These are phyloP conservation scores for Podarcis muralis DNA, from an alignment of 2,113 vertebrate genomes.

Conservation along the genomic window DNA sequence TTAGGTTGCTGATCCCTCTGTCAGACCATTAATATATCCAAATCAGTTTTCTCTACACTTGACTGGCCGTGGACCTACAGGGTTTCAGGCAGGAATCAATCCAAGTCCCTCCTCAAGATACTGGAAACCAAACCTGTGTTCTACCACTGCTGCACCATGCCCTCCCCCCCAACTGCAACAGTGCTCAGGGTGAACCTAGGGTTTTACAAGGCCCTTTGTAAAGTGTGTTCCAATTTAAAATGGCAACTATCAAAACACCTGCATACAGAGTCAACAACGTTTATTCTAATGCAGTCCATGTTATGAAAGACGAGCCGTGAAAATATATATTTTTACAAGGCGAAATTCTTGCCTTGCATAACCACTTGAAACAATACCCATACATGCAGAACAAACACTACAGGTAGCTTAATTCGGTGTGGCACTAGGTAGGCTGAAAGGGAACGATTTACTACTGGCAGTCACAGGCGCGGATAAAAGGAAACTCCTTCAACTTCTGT, in stretches of 20 bases:
- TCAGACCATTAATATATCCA: too few relatives aligned
- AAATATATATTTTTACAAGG: neutral
- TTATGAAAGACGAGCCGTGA: conserved; percentile 14
- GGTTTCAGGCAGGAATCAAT: too few relatives aligned
- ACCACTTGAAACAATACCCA: neutral
- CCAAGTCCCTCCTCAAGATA: too few relatives aligned
- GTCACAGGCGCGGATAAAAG: neutral
- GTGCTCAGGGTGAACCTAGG: neutral
- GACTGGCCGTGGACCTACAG: too few relatives aligned
- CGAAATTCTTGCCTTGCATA: neutral
- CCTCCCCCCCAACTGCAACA: neutral
- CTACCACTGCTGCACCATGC: too few relatives aligned
- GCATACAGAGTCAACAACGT: neutral
- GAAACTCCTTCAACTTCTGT: neutral
- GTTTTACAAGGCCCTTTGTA: neutral
- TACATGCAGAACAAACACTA: neutral
- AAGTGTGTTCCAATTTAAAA: neutral
- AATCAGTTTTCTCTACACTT: too few relatives aligned
- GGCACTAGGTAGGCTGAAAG: neutral
- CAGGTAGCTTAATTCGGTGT: neutral
- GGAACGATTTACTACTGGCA: neutral
- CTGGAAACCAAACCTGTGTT: too few relatives aligned
- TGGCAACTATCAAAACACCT: neutral
- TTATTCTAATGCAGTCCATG: conserved; percentile 1
- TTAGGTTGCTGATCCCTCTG: too few relatives aligned